phyloP scores from a whole-genome alignment of 2,888 invertebrate genomes.

The Meiosimyza decipiens region DNA sequence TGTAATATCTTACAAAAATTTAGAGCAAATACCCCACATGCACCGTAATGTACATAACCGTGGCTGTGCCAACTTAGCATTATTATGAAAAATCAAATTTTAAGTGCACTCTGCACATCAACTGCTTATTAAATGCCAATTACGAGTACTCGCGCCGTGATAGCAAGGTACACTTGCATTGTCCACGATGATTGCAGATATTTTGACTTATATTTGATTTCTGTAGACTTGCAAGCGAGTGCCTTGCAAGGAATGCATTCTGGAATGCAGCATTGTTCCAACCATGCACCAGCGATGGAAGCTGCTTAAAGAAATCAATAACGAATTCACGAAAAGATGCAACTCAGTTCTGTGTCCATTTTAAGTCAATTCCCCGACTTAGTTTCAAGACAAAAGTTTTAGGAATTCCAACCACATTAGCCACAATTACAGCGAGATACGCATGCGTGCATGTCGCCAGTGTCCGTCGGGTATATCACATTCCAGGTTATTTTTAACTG shows the following conservation, averaged over 20 bases:
- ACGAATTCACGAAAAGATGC: conserved; percentile 44
- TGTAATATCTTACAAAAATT: too few species aligned
- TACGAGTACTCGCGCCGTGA: too few species aligned
- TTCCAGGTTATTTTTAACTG: conserved; percentile 50
- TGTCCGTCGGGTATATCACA: conserved; percentile 46
- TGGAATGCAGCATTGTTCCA: conserved; percentile 30
- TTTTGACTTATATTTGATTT: conserved; percentile 33
- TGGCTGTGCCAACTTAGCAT: too few species aligned
- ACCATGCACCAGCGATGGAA: conserved; percentile 37
- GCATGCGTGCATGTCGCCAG: conserved; percentile 35
- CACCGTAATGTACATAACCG: too few species aligned
- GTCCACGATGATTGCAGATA: conserved; percentile 1
- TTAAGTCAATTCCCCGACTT: conserved; percentile 37
- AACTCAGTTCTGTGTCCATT: conserved; percentile 42
- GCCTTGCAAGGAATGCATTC: conserved; percentile 6
- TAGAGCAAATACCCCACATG: too few species aligned
- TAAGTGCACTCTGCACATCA: too few species aligned
- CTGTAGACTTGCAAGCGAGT: not conserved
- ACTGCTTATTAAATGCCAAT: too few species aligned
- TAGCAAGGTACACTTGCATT: too few species aligned
- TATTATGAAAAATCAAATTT: too few species aligned
- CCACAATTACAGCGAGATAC: conserved; percentile 32
- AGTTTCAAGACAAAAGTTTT: conserved; percentile 30
- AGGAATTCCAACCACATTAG: conserved; percentile 36
- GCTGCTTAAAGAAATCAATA: conserved; percentile 49